A percentile compares a stretch with the other conserved stretches of the same genome.
phyloP scores from a whole-genome alignment of 2,888 invertebrate species.

The Drosophila nr. medialis region DNA sequence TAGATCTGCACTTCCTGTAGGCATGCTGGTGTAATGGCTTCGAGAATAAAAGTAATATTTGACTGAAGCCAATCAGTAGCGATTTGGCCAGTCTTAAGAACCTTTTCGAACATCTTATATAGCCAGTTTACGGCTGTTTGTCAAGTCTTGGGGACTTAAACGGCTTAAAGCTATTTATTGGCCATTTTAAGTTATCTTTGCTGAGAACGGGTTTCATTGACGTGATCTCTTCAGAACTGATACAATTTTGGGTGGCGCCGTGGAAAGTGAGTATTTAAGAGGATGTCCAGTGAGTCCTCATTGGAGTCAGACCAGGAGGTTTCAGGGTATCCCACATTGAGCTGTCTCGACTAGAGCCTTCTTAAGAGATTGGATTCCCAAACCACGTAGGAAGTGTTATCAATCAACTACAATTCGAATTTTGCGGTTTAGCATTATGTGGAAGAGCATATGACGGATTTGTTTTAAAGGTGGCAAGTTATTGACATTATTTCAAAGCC shows the following conservation, averaged over 20 bases:
- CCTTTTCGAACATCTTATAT: neutral
- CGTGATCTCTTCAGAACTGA: neutral
- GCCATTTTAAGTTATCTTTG: neutral
- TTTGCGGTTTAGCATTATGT: neutral
- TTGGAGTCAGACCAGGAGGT: neutral
- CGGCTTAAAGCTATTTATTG: neutral
- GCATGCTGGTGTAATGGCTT: neutral
- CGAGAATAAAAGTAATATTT: neutral
- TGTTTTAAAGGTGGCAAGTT: neutral
- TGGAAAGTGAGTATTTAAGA: no score
- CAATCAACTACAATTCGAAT: neutral
- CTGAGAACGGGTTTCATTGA: neutral
- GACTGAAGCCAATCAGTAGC: neutral
- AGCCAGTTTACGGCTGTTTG: neutral
- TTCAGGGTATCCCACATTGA: neutral
- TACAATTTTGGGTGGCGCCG: neutral
- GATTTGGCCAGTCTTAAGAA: neutral
- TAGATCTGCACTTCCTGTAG: neutral
- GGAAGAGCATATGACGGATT: neutral
- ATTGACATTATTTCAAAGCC: neutral
- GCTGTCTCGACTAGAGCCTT: neutral
- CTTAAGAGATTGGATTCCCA: neutral
- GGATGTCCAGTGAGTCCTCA: neutral
- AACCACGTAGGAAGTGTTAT: neutral
- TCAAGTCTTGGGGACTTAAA: neutral